These are phyloP conservation scores for Mastacembelus armatus DNA, from an alignment of 2,797 vertebrate species.

Conservation along the genomic window DNA sequence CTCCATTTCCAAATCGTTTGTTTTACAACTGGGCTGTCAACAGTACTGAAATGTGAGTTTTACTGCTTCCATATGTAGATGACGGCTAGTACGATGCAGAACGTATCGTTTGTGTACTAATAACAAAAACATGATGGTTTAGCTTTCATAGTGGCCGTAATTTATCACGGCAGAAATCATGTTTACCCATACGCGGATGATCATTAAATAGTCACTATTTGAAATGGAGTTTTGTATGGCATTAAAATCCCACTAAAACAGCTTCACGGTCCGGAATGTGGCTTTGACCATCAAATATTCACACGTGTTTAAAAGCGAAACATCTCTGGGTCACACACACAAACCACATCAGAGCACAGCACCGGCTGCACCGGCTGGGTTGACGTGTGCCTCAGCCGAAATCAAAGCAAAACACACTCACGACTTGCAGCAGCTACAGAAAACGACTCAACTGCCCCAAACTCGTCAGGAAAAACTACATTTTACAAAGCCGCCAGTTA, in stretches of 20 bases:
- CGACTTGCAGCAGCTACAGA: conserved; percentile 34
- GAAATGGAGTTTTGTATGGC: background rate
- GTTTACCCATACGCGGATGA: background rate
- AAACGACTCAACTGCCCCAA: conserved; percentile 14
- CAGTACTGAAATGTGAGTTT: background rate
- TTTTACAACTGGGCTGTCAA: background rate
- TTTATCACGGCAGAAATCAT: background rate
- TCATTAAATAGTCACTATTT: conserved; percentile 1
- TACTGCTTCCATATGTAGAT: fast-evolving
- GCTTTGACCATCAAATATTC: background rate
- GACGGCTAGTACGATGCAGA: background rate
- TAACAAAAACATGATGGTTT: background rate
- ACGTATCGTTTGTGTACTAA: background rate
- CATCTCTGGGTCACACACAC: background rate
- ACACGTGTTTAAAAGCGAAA: fast-evolving
- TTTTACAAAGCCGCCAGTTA: background rate
- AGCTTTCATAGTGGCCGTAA: background rate
- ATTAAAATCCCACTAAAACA: background rate
- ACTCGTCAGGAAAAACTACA: background rate
- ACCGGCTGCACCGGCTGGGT: conserved; percentile 41
- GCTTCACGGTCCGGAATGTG: background rate
- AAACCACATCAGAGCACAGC: conserved; percentile 8
- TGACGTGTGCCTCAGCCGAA: conserved; percentile 60
- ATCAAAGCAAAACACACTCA: conserved; percentile 57
- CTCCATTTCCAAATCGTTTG: background rate